Evolutionary conservation across 1,140 invertebrate genomes (phyloP).

Genomic region (Himalopsyche phryganea): DNA sequence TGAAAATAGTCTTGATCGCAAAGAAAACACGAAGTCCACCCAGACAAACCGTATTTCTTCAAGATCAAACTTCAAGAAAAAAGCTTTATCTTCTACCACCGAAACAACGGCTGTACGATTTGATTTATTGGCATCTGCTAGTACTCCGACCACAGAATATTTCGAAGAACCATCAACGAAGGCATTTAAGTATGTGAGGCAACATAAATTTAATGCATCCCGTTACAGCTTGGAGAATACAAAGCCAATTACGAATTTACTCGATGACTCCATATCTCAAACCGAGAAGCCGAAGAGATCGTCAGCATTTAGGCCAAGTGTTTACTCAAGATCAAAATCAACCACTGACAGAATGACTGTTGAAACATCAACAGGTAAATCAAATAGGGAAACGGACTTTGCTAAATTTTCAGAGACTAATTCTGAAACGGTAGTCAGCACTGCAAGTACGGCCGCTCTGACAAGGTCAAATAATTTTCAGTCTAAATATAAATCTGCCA

Average conservation of each 20-base stretch:
- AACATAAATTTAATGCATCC: slow-evolving; percentile 23
- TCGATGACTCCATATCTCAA: neutral
- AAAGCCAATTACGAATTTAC: slow-evolving; percentile 1
- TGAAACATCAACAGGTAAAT: neutral
- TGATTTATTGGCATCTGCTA: no score
- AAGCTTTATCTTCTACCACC: neutral
- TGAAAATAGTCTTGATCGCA: neutral
- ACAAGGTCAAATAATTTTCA: slow-evolving; percentile 7
- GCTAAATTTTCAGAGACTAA: no score
- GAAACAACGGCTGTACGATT: neutral
- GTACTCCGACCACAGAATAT: no score
- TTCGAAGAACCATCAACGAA: neutral
- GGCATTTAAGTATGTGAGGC: slow-evolving; percentile 16
- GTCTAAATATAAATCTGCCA: slow-evolving; percentile 17
- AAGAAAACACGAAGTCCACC: neutral
- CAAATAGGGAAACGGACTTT: no score
- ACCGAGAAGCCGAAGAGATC: slow-evolving; percentile 15
- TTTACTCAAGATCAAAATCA: slow-evolving; percentile 7
- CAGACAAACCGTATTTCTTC: neutral
- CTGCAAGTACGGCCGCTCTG: neutral
- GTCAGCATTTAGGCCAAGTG: slow-evolving; percentile 10
- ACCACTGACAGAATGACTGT: slow-evolving; percentile 4
- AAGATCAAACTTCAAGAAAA: neutral
- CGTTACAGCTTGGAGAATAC: slow-evolving; percentile 13
- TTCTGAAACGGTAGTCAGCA: no score